Evolutionary conservation across 2,888 invertebrate genomes (phyloP), one percentile per base, ranked within the genome.

Genomic region (Tethea ocularis): DNA sequence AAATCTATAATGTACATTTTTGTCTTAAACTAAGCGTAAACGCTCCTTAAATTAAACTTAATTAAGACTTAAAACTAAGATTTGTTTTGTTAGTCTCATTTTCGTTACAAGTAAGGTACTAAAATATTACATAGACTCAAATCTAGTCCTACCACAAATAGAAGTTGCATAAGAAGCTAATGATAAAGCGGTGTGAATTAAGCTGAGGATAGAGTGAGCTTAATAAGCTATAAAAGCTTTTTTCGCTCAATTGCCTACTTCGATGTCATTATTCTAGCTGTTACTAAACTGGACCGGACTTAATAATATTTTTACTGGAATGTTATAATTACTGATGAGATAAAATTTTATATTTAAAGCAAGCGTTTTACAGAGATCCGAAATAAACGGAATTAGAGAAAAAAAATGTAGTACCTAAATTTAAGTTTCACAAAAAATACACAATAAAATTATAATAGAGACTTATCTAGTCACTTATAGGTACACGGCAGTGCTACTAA

Each of bases 301-400:
- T 87, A 87, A 64, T 81, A 78, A 85, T 79, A 78, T 83, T 80
- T 82, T 83, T 82, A 83, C 72, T 91, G 91, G 91, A 91, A 91
- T 91, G 91, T 91, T 79, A 81, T 75, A n/a, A 86, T 91, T 91
- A 80, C 91, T 75, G 79, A 79, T 89, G 88, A 91, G 89, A 91
- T 46, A 8, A 17, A 17, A 88, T 78, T 82, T 71, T 75, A 71
- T 5, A 8, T 76, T 46, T 77, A 78, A 77, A 77, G 78, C 75
- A 82, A 87, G 80, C 82, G 83, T 78, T 82, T 82, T 74, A 66
- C 67, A 89, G 89, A 90, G 89, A 89, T 91, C 89, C 80, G 68
- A 79, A 74, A 70, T 61, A 57, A 17, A 10, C 46, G 46, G 46
- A 46, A 62, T 66, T 57, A 57, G 57, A 59, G 55, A 60, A 62